Conservation (phyloP, 2,888 invertebrate species). For the Ptychoptera albimana region DNA sequence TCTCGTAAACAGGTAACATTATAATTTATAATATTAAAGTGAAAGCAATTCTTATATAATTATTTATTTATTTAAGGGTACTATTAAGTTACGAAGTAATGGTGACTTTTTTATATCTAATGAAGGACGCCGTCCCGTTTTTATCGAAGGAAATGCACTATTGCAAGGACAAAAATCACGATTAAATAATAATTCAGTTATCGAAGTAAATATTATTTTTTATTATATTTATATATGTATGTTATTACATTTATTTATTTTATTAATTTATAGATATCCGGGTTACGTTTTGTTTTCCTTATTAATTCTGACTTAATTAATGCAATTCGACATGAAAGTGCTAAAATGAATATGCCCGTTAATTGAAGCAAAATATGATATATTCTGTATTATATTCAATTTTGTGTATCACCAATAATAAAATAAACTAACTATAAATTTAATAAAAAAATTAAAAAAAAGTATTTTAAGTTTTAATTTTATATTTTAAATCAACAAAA, state of each 20-base stretch:
- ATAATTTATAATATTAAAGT: no score
- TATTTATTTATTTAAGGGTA: constrained; percentile 36
- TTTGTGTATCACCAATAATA: no score
- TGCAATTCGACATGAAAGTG: constrained; percentile 76
- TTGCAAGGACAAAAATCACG: constrained; percentile 77
- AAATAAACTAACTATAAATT: no score
- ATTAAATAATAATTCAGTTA: constrained; percentile 82
- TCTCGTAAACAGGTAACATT: constrained; percentile 56
- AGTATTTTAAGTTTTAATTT: no score
- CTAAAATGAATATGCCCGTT: constrained; percentile 49
- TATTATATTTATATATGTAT: not conserved
- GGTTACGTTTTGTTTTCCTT: constrained; percentile 81
- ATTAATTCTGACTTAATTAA: constrained; percentile 85
- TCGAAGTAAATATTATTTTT: constrained; percentile 48
- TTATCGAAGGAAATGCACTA: constrained; percentile 84
- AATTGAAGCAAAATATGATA: constrained; percentile 17
- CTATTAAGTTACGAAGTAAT: constrained; percentile 74
- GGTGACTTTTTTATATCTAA: constrained; percentile 93
- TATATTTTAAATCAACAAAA: no score
- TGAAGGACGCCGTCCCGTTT: constrained; percentile 87
- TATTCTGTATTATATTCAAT: no score
- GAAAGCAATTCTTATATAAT: no score
- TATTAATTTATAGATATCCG: constrained; percentile 47
- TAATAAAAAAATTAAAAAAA: no score
- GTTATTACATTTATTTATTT: constrained; percentile 8